Conservation (phyloP, 2,113 vertebrate species). For the Pituophis catenifer region DNA sequence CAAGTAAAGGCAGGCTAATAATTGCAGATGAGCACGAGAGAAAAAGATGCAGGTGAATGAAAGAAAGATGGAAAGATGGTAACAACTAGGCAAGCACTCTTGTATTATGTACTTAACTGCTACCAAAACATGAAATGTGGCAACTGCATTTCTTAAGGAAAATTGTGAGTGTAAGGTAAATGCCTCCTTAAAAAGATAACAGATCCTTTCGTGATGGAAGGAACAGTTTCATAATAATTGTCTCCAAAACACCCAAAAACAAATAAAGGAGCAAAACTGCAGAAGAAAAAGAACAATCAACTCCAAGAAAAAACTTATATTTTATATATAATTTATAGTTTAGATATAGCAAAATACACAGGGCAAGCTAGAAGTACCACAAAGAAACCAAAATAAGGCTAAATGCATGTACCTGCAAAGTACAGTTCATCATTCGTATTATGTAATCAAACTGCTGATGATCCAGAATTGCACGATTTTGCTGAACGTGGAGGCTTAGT, state of each 20-base stretch:
- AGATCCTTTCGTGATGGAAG: background rate
- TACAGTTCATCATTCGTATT: slow-evolving; percentile 96
- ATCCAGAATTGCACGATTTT: slow-evolving; percentile 93
- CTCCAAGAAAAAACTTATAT: background rate
- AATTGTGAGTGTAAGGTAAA: background rate
- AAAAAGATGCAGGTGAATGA: background rate
- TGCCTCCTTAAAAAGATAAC: background rate
- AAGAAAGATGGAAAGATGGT: background rate
- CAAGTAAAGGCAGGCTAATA: background rate
- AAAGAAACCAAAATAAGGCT: background rate
- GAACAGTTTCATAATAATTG: background rate
- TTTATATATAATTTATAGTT: background rate
- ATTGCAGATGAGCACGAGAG: background rate
- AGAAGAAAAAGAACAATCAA: background rate
- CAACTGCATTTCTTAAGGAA: background rate
- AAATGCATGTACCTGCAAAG: slow-evolving; percentile 83
- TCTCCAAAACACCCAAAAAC: background rate
- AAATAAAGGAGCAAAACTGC: background rate
- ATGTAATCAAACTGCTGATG: slow-evolving; percentile 97
- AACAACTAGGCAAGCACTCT: background rate
- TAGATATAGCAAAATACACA: rapidly evolving
- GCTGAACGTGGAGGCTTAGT: slow-evolving; percentile 88
- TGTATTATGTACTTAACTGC: background rate
- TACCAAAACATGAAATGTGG: background rate
- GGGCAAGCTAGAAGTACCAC: background rate